Evolutionary conservation across 2,113 vertebrate genomes (phyloP).

Genomic region (cattle (Bos taurus)): ARS-UCD2.0 NC_037328.1:43978501-43979000

Average conservation of each 20-base stretch:
- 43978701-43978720: not conserved
- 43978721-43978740: not conserved
- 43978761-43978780: not conserved
- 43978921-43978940: not conserved
- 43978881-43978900: not conserved
- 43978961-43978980: not conserved
- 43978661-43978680: not conserved
- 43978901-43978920: not conserved
- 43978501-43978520: not conserved
- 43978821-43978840: not conserved
- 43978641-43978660: not conserved
- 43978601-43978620: not conserved
- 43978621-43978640: not conserved
- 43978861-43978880: not conserved
- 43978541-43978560: not conserved
- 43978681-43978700: not conserved
- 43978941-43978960: not conserved
- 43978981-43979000: not conserved
- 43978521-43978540: not conserved
- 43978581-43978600: not conserved
- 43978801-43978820: not conserved
- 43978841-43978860: not conserved
- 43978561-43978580: not conserved
- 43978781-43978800: not conserved
- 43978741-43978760: not conserved